Conservation (phyloP, 2,113 vertebrate species). For the Nerophis lumbriciformis region DNA sequence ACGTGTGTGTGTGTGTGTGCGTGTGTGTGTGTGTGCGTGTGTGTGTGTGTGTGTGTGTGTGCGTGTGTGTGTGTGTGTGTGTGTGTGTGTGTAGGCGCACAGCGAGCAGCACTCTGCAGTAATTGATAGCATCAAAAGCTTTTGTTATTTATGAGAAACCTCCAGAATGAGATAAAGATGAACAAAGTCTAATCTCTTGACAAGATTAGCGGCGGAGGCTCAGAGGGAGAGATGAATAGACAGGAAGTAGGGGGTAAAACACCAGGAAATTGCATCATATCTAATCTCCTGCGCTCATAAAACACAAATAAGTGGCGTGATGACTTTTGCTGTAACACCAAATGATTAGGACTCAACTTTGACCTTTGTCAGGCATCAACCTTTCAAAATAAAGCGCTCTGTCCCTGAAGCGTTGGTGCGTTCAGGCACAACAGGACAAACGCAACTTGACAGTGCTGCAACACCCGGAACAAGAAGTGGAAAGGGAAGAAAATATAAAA, state of each 20-base stretch:
- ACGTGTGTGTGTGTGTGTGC: conserved; percentile 21
- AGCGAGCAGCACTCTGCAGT: conserved; percentile 8
- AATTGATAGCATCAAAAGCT: conserved; percentile 62
- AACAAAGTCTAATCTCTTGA: conserved; percentile 63
- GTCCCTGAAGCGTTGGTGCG: too few species aligned
- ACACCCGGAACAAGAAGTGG: too few species aligned
- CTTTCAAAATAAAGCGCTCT: too few species aligned
- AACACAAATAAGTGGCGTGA: conserved; percentile 28
- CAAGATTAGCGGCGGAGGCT: conserved; percentile 59
- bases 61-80: conserved; percentile 21
- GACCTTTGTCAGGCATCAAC: too few species aligned
- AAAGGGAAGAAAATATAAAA: too few species aligned
- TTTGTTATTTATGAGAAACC: conserved; percentile 66
- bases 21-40: conserved; percentile 10
- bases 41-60: conserved; percentile 11
- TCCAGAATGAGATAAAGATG: conserved; percentile 56
- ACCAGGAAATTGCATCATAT: conserved; percentile 42
- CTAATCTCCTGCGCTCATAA: conserved; percentile 50
- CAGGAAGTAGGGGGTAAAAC: conserved; percentile 9
- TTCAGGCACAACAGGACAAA: too few species aligned
- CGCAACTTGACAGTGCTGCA: too few species aligned
- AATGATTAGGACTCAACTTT: too few species aligned
- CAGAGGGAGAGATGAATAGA: conserved; percentile 22
- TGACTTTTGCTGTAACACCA: conserved; percentile 51
- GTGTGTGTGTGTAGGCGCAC: conserved; percentile 13